phyloP scores from a whole-genome alignment of 1,140 invertebrate genomes.

The Lepidostoma basale region DNA sequence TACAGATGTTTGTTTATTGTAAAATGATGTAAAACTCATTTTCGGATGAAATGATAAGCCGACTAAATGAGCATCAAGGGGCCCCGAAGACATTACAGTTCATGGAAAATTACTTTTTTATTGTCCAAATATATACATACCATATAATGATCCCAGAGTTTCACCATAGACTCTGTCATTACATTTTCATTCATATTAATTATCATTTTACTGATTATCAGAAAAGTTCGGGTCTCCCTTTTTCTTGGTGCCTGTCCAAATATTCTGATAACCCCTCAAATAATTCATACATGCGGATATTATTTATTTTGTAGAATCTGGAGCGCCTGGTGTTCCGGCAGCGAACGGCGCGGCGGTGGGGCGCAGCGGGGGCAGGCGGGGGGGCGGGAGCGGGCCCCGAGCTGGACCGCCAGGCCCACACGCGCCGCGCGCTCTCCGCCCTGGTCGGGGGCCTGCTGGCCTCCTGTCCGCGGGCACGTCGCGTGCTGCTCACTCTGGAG shows the following conservation, averaged over 20 bases:
- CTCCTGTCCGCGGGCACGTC: constrained; percentile 15
- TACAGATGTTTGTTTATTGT: no score
- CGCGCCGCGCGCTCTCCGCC: background rate
- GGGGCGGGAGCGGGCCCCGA: constrained; percentile 2
- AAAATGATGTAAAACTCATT: background rate
- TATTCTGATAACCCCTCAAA: background rate
- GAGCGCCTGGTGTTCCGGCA: constrained; percentile 34
- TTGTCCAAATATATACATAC: no score
- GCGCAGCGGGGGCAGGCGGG: background rate
- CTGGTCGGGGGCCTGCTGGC: constrained; percentile 9
- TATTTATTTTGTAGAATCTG: constrained; percentile 25
- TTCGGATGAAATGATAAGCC: no score
- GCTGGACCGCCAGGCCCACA: constrained; percentile 19
- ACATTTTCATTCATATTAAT: no score
- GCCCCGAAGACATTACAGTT: no score
- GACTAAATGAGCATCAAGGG: no score
- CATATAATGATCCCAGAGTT: no score
- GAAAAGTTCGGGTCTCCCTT: no score
- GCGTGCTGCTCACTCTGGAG: constrained; percentile 26
- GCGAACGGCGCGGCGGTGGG: constrained; percentile 10
- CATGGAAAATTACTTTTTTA: no score
- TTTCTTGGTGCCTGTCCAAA: background rate
- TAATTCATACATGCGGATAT: background rate
- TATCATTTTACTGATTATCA: no score
- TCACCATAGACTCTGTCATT: no score